phyloP scores from a whole-genome alignment of 2,888 invertebrate genomes.

The Rotaria sp. region DNA sequence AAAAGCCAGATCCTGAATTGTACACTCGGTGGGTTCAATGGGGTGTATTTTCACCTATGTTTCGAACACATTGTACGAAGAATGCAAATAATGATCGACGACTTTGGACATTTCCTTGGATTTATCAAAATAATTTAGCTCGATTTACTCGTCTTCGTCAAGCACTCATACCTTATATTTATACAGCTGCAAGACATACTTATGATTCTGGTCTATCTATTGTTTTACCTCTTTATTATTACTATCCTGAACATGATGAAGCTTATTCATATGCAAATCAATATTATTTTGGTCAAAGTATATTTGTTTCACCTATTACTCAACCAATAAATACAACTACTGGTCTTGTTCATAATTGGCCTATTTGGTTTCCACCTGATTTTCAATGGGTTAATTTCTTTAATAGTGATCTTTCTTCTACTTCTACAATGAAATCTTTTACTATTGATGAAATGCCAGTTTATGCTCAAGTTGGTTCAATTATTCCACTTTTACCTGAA shows the following conservation, averaged over 20 bases:
- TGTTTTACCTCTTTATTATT: background rate
- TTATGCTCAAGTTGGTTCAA: background rate
- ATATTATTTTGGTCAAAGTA: background rate
- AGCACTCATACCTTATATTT: background rate
- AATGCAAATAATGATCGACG: slow-evolving; percentile 8
- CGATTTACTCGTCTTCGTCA: slow-evolving; percentile 25
- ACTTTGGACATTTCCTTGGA: slow-evolving; percentile 23
- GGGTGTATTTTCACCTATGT: slow-evolving; percentile 17
- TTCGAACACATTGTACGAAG: slow-evolving; percentile 24
- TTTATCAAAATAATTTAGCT: background rate
- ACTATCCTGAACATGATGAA: background rate
- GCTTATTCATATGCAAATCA: slow-evolving; percentile 13
- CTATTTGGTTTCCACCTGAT: slow-evolving; percentile 14
- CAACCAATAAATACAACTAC: background rate
- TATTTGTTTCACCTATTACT: background rate
- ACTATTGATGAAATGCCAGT: slow-evolving; percentile 3
- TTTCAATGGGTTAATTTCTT: background rate
- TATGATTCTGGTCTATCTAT: background rate
- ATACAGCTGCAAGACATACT: slow-evolving; percentile 26
- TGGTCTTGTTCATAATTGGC: background rate
- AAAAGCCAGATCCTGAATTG: background rate
- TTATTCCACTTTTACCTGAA: slow-evolving; percentile 3
- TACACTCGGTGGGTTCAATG: background rate
- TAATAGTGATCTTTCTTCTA: background rate
- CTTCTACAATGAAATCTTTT: background rate